A percentile compares a stretch with the other conserved stretches of the same genome.
phyloP scores from a whole-genome alignment of 2,888 invertebrate species.

The Galerucella pusilla region DNA sequence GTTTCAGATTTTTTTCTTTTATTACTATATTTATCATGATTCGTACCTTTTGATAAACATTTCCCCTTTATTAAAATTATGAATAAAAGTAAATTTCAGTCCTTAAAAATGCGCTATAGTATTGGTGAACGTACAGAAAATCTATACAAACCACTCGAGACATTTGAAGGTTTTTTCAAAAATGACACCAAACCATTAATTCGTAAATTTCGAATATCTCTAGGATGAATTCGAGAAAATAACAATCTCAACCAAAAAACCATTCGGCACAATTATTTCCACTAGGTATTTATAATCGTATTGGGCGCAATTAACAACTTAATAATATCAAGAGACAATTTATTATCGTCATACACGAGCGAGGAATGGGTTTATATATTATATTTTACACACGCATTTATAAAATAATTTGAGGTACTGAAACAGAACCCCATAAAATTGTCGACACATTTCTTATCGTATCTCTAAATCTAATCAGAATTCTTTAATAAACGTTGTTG shows the following conservation, averaged over 20 bases:
- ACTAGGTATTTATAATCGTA: neutral
- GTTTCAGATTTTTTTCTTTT: slow-evolving; percentile 39
- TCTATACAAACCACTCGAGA: neutral
- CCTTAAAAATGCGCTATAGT: neutral
- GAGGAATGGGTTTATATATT: slow-evolving; percentile 33
- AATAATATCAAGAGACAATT: slow-evolving; percentile 36
- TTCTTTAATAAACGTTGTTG: slow-evolving; percentile 52
- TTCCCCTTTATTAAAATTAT: neutral
- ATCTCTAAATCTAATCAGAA: slow-evolving; percentile 53
- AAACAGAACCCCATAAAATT: slow-evolving; percentile 51
- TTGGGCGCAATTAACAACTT: slow-evolving; percentile 34
- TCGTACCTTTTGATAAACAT: neutral
- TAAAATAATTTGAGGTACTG: slow-evolving; percentile 42
- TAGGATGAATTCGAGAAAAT: neutral
- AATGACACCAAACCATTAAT: too few relatives aligned
- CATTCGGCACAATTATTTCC: neutral
- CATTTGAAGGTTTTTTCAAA: too few relatives aligned
- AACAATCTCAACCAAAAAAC: neutral
- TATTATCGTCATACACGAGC: slow-evolving; percentile 40
- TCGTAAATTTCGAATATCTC: too few relatives aligned
- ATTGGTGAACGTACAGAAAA: neutral
- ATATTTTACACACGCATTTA: slow-evolving; percentile 42
- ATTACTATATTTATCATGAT: slow-evolving; percentile 8
- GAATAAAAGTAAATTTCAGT: neutral
- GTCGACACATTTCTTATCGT: slow-evolving; percentile 53